Evolutionary conservation across 1,140 invertebrate species (phyloP).

Genomic region (Sycobia sp.): DNA sequence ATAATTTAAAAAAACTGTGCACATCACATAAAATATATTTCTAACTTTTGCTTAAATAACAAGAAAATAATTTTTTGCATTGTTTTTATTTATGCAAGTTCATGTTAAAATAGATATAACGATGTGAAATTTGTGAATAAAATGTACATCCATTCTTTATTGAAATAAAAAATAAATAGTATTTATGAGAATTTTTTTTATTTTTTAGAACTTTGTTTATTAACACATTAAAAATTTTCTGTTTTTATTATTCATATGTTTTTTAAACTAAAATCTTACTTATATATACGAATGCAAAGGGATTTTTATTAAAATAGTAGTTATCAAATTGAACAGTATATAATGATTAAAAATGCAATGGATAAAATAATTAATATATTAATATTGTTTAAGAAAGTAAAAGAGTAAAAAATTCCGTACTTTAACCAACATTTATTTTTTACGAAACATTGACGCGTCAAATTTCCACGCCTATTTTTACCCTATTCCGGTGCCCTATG

Average conservation of each 20-base stretch:
- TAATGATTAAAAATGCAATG: too few species aligned
- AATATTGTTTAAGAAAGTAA: too few species aligned
- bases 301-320: too few species aligned
- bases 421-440: slow-evolving; percentile 26
- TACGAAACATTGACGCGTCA: slow-evolving; percentile 22
- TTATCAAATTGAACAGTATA: too few species aligned
- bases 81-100: background rate
- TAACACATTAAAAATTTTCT: background rate
- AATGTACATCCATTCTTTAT: slow-evolving; percentile 21
- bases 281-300: too few species aligned
- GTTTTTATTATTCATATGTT: background rate
- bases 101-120: too few species aligned
- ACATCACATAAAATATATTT: too few species aligned
- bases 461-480: slow-evolving; percentile 28
- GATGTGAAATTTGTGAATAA: slow-evolving; percentile 6
- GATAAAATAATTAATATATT: too few species aligned
- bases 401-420: background rate
- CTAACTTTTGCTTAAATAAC: too few species aligned
- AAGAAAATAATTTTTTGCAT: too few species aligned
- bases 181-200: slow-evolving; percentile 9
- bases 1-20: too few species aligned
- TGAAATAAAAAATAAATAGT: slow-evolving; percentile 16
- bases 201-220: background rate
- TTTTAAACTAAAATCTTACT: too few species aligned
- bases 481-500: background rate